These are phyloP conservation scores for Desoria tigrina DNA, from an alignment of 2,888 invertebrate genomes.

Conservation along the genomic window DNA sequence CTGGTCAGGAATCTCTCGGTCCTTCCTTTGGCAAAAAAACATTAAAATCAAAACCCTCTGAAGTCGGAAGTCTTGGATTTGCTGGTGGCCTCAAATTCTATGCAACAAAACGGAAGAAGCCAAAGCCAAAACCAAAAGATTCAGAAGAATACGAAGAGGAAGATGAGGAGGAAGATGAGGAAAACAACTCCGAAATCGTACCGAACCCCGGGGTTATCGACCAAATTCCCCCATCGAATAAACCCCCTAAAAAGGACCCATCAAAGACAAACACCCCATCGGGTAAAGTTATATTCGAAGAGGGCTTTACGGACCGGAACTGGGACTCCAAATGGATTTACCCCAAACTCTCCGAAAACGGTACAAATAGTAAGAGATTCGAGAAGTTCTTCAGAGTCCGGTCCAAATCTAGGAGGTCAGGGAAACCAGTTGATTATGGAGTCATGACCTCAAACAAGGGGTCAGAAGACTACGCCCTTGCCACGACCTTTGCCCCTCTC, in stretches of 20 bases:
- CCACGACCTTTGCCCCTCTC: constrained; percentile 35
- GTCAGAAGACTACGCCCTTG: constrained; percentile 32
- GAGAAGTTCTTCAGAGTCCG: constrained; percentile 34
- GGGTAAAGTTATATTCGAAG: constrained; percentile 27
- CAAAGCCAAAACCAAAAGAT: no score
- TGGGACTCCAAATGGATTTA: constrained; percentile 30
- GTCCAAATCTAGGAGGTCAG: neutral
- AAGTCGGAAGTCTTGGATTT: no score
- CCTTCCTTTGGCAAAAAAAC: no score
- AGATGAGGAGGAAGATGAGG: constrained; percentile 14
- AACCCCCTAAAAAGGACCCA: constrained; percentile 1
- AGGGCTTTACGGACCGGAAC: constrained; percentile 24
- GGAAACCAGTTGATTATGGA: constrained; percentile 27
- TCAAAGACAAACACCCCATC: constrained; percentile 5
- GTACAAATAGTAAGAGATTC: constrained; percentile 23
- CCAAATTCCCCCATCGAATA: neutral
- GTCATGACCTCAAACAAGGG: constrained; percentile 37
- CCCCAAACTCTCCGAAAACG: constrained; percentile 16
- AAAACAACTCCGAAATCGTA: neutral
- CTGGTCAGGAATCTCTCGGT: no score
- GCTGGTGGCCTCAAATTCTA: no score
- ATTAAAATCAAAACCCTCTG: no score
- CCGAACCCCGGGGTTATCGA: neutral
- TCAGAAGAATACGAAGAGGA: constrained; percentile 1
- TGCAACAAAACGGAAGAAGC: no score